These are phyloP conservation scores for Himantopus leucocephalus DNA, from an alignment of 2,113 vertebrate genomes.

Conservation along the genomic window DNA sequence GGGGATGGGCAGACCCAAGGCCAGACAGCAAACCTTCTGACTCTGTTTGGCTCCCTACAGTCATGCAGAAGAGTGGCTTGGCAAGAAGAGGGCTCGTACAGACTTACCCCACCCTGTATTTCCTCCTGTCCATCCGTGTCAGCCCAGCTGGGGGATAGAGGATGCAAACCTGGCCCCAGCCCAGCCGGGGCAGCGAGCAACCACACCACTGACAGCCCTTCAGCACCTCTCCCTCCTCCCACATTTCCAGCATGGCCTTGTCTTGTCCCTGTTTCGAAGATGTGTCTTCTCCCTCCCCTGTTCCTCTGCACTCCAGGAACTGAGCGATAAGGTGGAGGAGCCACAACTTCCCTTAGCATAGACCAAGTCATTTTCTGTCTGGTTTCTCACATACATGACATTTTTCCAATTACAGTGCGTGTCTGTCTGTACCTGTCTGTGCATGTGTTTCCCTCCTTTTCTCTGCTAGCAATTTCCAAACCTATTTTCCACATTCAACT, in stretches of 20 bases:
- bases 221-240: not conserved
- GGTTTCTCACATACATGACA: not conserved
- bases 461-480: not conserved
- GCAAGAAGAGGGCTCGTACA: not conserved
- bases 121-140: accelerated
- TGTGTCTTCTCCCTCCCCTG: not conserved
- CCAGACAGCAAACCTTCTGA: not conserved
- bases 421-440: not conserved
- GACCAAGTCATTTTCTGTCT: not conserved
- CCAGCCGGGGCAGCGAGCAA: not conserved
- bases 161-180: not conserved
- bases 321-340: not conserved
- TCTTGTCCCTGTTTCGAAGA: not conserved
- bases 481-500: not conserved
- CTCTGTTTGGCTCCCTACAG: accelerated
- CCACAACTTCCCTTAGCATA: not conserved
- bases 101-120: too few relatives aligned
- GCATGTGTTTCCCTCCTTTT: not conserved
- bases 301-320: not conserved
- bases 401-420: accelerated
- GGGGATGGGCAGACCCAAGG: not conserved
- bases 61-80: not conserved
- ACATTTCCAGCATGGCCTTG: accelerated
- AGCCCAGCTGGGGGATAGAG: not conserved
- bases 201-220: too few relatives aligned